Conservation (phyloP, 2,113 vertebrate genomes). For the Melierax canorus region DNA sequence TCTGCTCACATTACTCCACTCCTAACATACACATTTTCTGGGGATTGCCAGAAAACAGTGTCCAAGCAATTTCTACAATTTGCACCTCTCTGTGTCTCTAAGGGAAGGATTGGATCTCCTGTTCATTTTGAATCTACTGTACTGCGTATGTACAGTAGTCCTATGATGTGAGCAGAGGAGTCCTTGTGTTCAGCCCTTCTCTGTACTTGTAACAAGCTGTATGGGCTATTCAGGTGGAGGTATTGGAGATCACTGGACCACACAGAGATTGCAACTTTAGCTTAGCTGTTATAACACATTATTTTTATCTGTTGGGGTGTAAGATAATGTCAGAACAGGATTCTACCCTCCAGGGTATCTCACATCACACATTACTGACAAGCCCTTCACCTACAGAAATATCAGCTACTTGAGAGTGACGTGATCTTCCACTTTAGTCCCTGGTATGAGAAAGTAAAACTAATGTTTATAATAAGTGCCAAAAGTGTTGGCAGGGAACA, state of each 20-base stretch:
- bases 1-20: fast-evolving
- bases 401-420: neutral
- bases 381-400: neutral
- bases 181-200: neutral
- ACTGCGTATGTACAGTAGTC: neutral
- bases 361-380: neutral
- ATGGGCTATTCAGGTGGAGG: neutral
- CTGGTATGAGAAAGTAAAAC: neutral
- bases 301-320: neutral
- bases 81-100: neutral
- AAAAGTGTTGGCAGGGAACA: neutral
- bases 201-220: neutral
- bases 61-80: neutral
- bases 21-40: fast-evolving
- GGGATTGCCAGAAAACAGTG: neutral
- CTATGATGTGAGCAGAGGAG: neutral
- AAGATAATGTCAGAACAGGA: neutral
- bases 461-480: neutral
- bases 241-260: neutral
- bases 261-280: neutral
- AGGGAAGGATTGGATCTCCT: neutral
- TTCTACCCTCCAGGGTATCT: neutral
- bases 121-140: neutral
- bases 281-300: neutral
- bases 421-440: neutral